These are phyloP conservation scores for Drosophila pseudotalamancana DNA, from an alignment of 2,888 invertebrate species.

Conservation along the genomic window DNA sequence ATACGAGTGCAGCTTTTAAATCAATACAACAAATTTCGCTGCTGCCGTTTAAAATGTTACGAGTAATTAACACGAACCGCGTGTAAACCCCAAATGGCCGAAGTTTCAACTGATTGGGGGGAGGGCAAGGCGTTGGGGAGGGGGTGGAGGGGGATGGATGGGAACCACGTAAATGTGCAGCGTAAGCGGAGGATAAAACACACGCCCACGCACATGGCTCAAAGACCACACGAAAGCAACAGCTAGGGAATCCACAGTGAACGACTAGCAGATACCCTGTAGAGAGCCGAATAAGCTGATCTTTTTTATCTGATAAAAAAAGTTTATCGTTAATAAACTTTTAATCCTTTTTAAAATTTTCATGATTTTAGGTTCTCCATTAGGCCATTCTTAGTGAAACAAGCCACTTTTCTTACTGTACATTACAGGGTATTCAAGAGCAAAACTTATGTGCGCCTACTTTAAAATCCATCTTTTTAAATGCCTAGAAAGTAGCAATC, in stretches of 20 bases:
- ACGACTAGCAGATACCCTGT: neutral
- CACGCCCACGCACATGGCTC: slow-evolving; percentile 16
- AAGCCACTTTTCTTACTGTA: no score
- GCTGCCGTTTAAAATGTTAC: slow-evolving; percentile 75
- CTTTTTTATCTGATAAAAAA: no score
- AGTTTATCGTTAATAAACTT: no score
- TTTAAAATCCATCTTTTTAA: no score
- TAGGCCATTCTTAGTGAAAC: no score
- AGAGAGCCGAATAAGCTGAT: neutral
- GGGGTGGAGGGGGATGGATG: neutral
- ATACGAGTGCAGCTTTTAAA: slow-evolving; percentile 55
- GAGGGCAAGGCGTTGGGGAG: neutral
- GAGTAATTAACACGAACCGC: slow-evolving; percentile 77
- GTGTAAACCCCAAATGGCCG: slow-evolving; percentile 73
- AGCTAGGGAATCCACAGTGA: neutral
- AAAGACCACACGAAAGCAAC: slow-evolving; percentile 14
- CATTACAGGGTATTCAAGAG: no score
- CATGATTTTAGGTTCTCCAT: no score
- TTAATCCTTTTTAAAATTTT: no score
- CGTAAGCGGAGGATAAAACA: slow-evolving; percentile 55
- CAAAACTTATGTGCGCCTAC: no score
- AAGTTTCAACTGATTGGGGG: slow-evolving; percentile 6
- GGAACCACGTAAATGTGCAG: slow-evolving; percentile 61
- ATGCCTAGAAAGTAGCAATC: neutral
- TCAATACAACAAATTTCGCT: slow-evolving; percentile 75